These are phyloP conservation scores for Alfaro cultratus DNA, from an alignment of 2,797 vertebrate genomes.

Conservation along the genomic window DNA sequence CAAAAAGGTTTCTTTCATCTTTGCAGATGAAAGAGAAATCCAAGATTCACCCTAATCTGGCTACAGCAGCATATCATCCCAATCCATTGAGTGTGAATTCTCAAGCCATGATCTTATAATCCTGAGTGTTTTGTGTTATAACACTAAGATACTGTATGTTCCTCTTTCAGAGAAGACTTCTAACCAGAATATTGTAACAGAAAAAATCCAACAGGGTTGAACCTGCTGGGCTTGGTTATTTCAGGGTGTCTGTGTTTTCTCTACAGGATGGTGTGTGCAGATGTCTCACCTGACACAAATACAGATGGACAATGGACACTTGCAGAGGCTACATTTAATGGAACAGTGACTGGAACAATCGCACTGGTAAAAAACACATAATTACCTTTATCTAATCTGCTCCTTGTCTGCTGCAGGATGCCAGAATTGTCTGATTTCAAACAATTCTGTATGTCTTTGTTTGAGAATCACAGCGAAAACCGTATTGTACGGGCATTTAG, in stretches of 20 bases:
- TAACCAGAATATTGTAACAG: conserved; percentile 20
- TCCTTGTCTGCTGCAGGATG: accelerated
- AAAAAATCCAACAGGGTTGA: neutral
- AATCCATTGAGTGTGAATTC: conserved; percentile 29
- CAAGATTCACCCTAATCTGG: neutral
- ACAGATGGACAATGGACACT: conserved; percentile 66
- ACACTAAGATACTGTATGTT: conserved; percentile 4
- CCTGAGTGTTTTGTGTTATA: conserved; percentile 12
- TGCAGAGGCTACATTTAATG: conserved; percentile 74
- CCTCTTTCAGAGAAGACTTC: conserved; percentile 28
- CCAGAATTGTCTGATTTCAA: neutral
- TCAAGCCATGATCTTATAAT: conserved; percentile 12
- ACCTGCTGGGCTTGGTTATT: neutral
- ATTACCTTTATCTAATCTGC: neutral
- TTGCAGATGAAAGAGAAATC: conserved; percentile 1
- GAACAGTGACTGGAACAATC: conserved; percentile 72
- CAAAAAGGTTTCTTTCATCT: neutral
- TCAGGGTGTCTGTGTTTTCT: conserved; percentile 20
- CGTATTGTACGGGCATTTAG: neutral
- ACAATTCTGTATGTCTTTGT: neutral
- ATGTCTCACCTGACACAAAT: conserved; percentile 60
- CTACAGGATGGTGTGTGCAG: conserved; percentile 79
- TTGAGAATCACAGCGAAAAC: neutral
- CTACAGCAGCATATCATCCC: neutral
- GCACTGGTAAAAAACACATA: conserved; percentile 73